Evolutionary conservation across 2,888 invertebrate species (phyloP).

Genomic region (Alloplasta piceator): DNA sequence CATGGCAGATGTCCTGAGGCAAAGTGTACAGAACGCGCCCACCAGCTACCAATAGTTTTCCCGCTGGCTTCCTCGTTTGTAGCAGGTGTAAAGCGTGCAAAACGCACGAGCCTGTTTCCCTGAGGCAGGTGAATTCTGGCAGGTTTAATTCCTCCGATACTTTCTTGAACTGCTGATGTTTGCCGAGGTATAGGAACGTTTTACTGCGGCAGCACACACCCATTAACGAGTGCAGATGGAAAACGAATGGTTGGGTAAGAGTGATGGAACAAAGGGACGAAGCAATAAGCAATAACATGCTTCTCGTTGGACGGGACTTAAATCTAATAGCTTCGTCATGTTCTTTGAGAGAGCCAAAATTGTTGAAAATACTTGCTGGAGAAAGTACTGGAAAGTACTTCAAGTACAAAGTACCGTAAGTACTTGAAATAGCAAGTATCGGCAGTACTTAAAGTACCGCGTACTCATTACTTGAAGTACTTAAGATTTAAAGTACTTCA

Average conservation of each 20-base stretch:
- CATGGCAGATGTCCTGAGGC: constrained; percentile 58
- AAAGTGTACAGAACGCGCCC: constrained; percentile 24
- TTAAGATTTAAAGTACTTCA: too few species aligned
- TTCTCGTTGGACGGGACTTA: too few species aligned
- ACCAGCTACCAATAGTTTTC: constrained; percentile 34
- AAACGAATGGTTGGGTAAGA: neutral
- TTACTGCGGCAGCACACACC: neutral
- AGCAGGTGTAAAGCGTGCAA: constrained; percentile 67
- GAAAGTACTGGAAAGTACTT: too few species aligned
- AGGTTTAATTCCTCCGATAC: constrained; percentile 53
- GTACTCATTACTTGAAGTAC: too few species aligned
- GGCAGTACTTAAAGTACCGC: too few species aligned
- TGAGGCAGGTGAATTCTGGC: constrained; percentile 65
- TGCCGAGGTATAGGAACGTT: neutral
- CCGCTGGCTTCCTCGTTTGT: constrained; percentile 44
- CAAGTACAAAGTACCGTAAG: too few species aligned
- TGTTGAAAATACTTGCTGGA: too few species aligned
- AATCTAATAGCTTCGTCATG: too few species aligned
- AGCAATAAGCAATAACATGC: constrained; percentile 1
- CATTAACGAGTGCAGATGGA: constrained; percentile 1
- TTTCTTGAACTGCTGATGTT: constrained; percentile 15
- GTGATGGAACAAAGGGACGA: neutral
- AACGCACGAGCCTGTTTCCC: constrained; percentile 36
- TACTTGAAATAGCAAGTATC: too few species aligned
- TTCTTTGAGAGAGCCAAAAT: too few species aligned